Evolutionary conservation across 1,140 invertebrate genomes (phyloP), one percentile per base, ranked within the genome.

Genomic region (Penaeus chinensis): DNA sequence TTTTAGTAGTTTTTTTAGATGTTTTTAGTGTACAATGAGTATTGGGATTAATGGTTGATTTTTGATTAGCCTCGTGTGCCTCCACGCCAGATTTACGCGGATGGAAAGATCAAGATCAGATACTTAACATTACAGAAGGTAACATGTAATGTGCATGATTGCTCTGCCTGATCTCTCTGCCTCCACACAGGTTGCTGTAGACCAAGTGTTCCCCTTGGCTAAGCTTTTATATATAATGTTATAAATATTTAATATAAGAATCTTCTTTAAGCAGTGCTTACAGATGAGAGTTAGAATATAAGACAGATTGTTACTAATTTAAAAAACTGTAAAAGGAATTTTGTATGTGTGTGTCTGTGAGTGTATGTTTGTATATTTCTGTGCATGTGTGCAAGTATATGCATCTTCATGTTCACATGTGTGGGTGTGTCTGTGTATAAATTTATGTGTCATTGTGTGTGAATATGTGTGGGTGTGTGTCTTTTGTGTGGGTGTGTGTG

Each of bases 61-160:
- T 82, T 74, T 65, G 76, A 87, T 60, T 87, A 82, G 86, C 86
- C 86, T 87, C 80, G 80, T 87, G 80, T 87, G 80, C 86, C 86
- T 87, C 86, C 79, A 87, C 80, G 86, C 86, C 86, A 87, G 86
- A 82, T 87, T 82, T 82, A 54, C 80, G 82, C 86, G 81, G 86
- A 87, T 63, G 86, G 86, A 87, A 87, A 87, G 86, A 87, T 81
- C 86, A 87, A 87, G 86, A 87, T 87, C 86, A 87, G 86, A 82
- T 87, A 87, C 81, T 81, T 87, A 82, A 87, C 86, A 42, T 83
- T 87, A 27, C 86, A 87, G 74, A 87, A 87, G 86, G 86, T 87
- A 87, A 87, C 37, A 77, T 77, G 27, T 85, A 83, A 54, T 77
- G 86, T 87, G 86, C 86, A 87, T 87, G 86, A 87, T 60, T 78